Base-by-base conservation (phyloP, 2,113 vertebrate species). In the Puma concolor region DNA sequence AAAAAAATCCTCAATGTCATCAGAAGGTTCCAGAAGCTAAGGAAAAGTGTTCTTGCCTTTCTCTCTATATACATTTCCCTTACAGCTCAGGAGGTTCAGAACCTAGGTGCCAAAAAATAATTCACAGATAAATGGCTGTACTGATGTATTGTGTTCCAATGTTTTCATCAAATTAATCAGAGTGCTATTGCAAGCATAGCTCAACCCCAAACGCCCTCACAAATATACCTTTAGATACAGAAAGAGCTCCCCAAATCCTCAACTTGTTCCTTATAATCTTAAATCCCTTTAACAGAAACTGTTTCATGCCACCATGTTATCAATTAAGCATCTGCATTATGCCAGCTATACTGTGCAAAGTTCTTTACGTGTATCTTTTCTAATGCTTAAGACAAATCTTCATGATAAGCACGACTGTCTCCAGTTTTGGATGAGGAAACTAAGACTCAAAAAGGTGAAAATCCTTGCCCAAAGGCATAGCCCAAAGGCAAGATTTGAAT, bases 1-100 rank as follows among this genome's bases (percentile, higher is more conserved):
- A 94, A 93, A 84, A 88, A 96, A 41, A 15, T 41, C 74, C 14
- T 95, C 95, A 90, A 91, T 91, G 97, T 98, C 98, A 97, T 88
- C 81, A 97, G 95, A 97, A 98, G 96, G 97, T 97, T 97, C 94
- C 93, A 97, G 97, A 97, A 97, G 96, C 93, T 91, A 86, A 97
- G 71, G 90, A 91, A 97, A 97, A 91, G 72, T 67, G 52, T 60
- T 96, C 66, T 97, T 97, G 95, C 66, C 96, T 95, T 97, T 98
- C 88, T 97, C 52, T 95, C 27, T 91, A 63, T 72, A 96, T 48
- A 94, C 4, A 95, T 81, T 85, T 96, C 67, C 64, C 60, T 97
- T 60, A 80, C 29, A 67, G 41, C 52, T 52, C 63, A 97, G 80
- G 77, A 97, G 57, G 63, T 95, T 98, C 36, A 89, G 92, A 52